A percentile compares a stretch with the other conserved stretches of the same genome.
Evolutionary conservation across 2,797 vertebrate species (phyloP).

Genomic region (Alauda arvensis): DNA sequence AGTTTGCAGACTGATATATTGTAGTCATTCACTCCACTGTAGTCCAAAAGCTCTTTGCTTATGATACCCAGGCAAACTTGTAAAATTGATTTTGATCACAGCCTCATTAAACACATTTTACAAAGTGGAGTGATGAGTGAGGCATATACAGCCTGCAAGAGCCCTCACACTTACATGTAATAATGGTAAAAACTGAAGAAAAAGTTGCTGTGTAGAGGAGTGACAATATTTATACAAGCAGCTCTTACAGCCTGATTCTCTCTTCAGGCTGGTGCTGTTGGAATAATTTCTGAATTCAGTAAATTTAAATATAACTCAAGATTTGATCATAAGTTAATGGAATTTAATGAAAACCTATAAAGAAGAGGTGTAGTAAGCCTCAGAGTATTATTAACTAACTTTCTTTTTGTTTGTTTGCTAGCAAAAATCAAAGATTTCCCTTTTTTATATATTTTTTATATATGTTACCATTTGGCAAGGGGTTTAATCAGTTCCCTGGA

Average conservation of each 20-base stretch:
- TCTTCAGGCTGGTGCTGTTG: not conserved
- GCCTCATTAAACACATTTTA: not conserved
- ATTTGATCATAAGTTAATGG: not conserved
- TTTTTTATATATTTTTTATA: not conserved
- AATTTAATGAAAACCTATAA: constrained; percentile 18
- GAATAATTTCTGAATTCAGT: not conserved
- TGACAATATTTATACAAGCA: not conserved
- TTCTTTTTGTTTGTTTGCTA: not conserved
- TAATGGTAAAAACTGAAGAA: not conserved
- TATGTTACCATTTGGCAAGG: not conserved
- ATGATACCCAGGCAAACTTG: not conserved
- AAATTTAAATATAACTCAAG: not conserved
- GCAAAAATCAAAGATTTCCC: not conserved
- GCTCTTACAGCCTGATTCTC: not conserved
- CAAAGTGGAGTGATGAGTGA: not conserved
- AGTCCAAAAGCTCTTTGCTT: not conserved
- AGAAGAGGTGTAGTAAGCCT: not conserved
- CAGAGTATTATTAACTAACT: not conserved
- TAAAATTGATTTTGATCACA: not conserved
- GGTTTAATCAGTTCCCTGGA: not conserved
- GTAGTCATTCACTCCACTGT: not conserved
- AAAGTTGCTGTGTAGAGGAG: not conserved
- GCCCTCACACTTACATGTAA: not conserved
- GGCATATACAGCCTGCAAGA: not conserved
- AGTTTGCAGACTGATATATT: not conserved